Base-by-base conservation (phyloP, 1,140 invertebrate genomes). In the Plodia interpunctella region DNA sequence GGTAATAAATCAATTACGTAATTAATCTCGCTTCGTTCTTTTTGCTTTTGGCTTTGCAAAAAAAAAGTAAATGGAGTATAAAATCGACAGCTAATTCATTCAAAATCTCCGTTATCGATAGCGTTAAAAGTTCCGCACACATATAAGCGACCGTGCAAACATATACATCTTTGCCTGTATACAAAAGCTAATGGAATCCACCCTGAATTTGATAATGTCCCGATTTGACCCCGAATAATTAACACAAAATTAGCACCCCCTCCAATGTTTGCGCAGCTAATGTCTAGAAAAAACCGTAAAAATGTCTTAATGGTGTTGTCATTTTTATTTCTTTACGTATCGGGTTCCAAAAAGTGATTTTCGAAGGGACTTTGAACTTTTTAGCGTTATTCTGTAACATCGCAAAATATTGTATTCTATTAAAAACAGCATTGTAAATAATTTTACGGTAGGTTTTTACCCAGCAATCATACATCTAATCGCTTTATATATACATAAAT, bases 111-210 rank as follows among this genome's bases (percentile, higher is more conserved):
- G 15, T 28, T 28, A 32, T 9, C 17, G 57, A 32, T 51, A 55
- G 54, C 59, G 65, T 57, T 71, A 73, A 73, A 66, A 65, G 65
- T 70, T 74, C 68, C 55, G 67, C 62, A 70, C 70, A 77, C 74
- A 77, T 71, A 80, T 66, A 74, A 76, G 78, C 65, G 59, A 64
- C 51, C 68, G 65, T 55, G 62, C 62, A 75, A 63, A 78, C 68
- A 77, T 68, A 75, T 70, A 80, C 77, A 76, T 74, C 70, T 68
- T 70, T 66, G 61, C 70, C 65, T 83, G 80, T 80, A 66, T 80
- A 65, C 64, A 25, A n/a, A 70, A 66, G 70, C 74, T 83, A 83
- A 83, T 83, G 80, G 80, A 78, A 75, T 83, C 76, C 73, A 64
- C 72, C 63, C 62, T 63, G 66, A 68, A 66, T 75, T 68, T 66